Base-by-base conservation (phyloP, 2,888 invertebrate species). In the Ornithoptera priamus region DNA sequence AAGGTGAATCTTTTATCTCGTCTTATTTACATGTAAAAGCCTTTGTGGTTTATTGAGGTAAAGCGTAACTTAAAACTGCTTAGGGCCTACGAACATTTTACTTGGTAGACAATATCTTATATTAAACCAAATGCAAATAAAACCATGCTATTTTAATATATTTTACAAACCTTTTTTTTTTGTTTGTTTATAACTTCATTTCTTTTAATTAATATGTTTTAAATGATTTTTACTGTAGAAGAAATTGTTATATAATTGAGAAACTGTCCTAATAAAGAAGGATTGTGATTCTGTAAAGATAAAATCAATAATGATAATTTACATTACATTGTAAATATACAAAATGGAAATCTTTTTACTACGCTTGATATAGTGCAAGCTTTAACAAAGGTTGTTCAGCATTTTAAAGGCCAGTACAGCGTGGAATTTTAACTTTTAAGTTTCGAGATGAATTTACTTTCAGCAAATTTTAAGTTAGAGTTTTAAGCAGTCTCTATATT, bases 21-120 rank as follows among this genome's bases (percentile, higher is more conserved):
- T 50, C 65, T 59, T 65, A 65, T 65, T 59, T 65, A 65, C 65
- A 65, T 65, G 50, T 65, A 65, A 65, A 65, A 59, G 65, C 17
- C 30, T 65, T 65, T 65, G 46, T 59, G 46, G 46, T 65, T 65
- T 59, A 65, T 65, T 50, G 59, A 59, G 46, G 42, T 24, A 24
- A 30, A 24, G 57, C 58, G 24, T 46, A 17, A 65, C 42, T 58
- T 59, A 58, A 65, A 65, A 42, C 18, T 39, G 39, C 17, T 56
- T 18, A 65, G 17, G 20, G 57, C 8, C 57, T 22, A 57, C 57
- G 8, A 57, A 15, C 2, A 50, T 50, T 50, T 18, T 50, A 5
- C 50, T 17, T 50, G 1, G 50, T 5, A 17, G 50, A 50, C 4
- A 18, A 17, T 50, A 50, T 17, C 18, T 15, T 50, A 50, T 50